Conservation (phyloP, 2,888 invertebrate genomes). For the Panopea generosa region DNA sequence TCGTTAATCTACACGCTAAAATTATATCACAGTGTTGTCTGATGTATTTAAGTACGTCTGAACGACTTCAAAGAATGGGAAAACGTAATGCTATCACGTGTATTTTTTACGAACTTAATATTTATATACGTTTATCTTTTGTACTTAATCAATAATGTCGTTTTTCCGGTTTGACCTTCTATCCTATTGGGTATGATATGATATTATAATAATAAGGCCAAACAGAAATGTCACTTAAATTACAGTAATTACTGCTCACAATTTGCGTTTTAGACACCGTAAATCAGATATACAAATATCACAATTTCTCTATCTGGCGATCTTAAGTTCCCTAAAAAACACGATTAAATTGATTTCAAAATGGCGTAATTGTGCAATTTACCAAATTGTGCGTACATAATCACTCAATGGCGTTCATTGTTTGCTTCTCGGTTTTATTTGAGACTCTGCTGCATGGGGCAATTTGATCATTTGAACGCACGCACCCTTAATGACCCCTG, state of each 20-base stretch:
- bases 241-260: neutral
- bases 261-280: neutral
- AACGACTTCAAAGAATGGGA: conserved; percentile 16
- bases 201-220: neutral
- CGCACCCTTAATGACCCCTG: too few species aligned
- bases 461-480: too few species aligned
- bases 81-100: conserved; percentile 3
- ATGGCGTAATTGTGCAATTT: conserved; percentile 37
- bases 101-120: neutral
- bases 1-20: too few species aligned
- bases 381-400: conserved; percentile 43
- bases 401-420: conserved; percentile 7
- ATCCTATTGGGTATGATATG: neutral
- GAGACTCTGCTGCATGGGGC: neutral
- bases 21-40: too few species aligned
- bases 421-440: conserved; percentile 1
- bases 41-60: too few species aligned
- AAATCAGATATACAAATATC: conserved; percentile 22
- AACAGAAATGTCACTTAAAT: neutral
- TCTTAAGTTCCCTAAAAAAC: conserved; percentile 9
- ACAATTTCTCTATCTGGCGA: conserved; percentile 2
- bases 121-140: neutral
- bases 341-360: conserved; percentile 27
- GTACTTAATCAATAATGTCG: neutral
- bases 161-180: neutral